Evolutionary conservation across 2,113 vertebrate species (phyloP).

Genomic region (Chaenocephalus aceratus): DNA sequence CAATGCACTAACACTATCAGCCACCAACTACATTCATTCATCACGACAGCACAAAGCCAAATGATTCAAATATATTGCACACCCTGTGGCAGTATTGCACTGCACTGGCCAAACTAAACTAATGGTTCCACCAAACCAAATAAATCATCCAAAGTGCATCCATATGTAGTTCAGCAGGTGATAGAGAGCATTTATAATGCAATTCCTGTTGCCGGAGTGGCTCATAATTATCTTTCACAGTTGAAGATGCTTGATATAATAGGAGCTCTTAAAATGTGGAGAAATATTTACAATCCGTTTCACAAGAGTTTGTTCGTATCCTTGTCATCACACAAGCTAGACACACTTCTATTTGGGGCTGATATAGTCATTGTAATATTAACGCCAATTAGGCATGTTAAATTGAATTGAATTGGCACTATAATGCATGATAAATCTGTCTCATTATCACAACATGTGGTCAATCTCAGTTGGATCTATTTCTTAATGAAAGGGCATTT

Average conservation of each 20-base stretch:
- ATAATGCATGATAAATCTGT: slow-evolving; percentile 15
- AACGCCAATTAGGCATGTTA: no score
- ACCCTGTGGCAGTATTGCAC: slow-evolving; percentile 56
- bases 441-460: background rate
- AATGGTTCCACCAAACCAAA: slow-evolving; percentile 63
- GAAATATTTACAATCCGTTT: slow-evolving; percentile 29
- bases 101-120: slow-evolving; percentile 55
- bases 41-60: slow-evolving; percentile 68
- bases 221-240: slow-evolving; percentile 64
- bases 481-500: background rate
- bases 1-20: slow-evolving; percentile 38
- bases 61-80: slow-evolving; percentile 72
- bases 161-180: slow-evolving; percentile 58
- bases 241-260: slow-evolving; percentile 28
- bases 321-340: background rate
- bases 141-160: slow-evolving; percentile 69
- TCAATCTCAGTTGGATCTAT: background rate
- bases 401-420: background rate
- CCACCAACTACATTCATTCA: slow-evolving; percentile 68
- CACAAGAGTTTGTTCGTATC: background rate
- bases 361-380: no score
- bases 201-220: slow-evolving; percentile 30
- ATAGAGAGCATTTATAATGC: slow-evolving; percentile 56
- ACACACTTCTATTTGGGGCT: no score
- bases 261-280: slow-evolving; percentile 5